Evolutionary conservation across 2,797 vertebrate genomes (phyloP), one percentile per base, ranked within the genome.

Genomic region (Crax fasciolata): DNA sequence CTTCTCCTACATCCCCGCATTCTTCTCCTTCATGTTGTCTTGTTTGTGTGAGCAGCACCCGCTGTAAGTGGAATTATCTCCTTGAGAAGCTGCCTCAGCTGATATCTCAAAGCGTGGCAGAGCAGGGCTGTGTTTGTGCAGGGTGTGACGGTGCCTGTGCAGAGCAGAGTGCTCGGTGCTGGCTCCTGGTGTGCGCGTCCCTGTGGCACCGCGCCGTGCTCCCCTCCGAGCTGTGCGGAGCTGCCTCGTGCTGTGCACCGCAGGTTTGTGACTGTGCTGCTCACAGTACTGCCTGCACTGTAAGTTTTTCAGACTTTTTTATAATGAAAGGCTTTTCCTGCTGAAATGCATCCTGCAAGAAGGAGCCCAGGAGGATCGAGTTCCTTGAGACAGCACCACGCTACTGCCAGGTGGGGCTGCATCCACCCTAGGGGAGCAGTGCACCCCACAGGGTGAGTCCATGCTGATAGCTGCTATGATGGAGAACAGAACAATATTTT

Each of bases 371-470:
- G 58, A 18, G 58, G 28, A 70, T 51, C 6, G 13, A 39, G 32
- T 28, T 38, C 32, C 27, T 14, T 27, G 35, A 21, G 35, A 28
- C 11, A 38, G 24, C 32, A 38, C 32, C 25, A 38, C 21, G 2
- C 58, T 43, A 62, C 85, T 75, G 77, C n/a, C 28, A 11, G 11
- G 23, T 8, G 62, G 43, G 58, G 49, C 20, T 10, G 44, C 20
- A 27, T 59, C 67, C 43, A 78, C 3, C 19, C 35, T 21, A 15
- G 23, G 44, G 27, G 2, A 6, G 19, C 49, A 54, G 3, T 49
- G 80, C 6, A 0, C 30, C 19, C 12, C 30, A 2, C 24, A 0
- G 3, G 19, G 9, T 13, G 48, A 44, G 30, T 21, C 1, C 0
- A 2, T 30, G 18, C 15, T 16, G 21, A 7, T 23, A 72, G 43